phyloP scores from a whole-genome alignment of 2,797 vertebrate species.

The Cossypha niveicapilla region DNA sequence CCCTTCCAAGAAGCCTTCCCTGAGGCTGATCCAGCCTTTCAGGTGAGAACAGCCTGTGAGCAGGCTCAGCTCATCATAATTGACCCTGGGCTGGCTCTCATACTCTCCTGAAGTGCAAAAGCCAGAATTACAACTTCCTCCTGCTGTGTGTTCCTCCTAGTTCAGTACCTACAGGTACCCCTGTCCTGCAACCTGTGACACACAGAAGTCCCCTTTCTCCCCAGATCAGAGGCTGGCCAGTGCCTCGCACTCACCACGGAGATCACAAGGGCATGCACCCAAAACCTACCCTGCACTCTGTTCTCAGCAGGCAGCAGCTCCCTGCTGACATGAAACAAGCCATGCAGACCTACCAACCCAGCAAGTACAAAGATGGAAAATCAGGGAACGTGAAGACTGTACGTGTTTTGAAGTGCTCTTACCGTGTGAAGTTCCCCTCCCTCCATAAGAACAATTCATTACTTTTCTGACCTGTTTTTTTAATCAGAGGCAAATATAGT shows the following conservation, averaged over 20 bases:
- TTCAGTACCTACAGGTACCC: not conserved
- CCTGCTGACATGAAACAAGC: not conserved
- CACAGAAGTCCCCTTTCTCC: not conserved
- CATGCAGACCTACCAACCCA: not conserved
- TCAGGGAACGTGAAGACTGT: accelerated
- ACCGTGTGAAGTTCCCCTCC: not conserved
- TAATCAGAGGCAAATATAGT: slow-evolving; percentile 20
- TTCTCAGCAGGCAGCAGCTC: not conserved
- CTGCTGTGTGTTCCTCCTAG: not conserved
- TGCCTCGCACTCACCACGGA: not conserved
- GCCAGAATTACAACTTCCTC: not conserved
- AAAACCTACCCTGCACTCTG: not conserved
- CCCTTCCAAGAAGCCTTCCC: not conserved
- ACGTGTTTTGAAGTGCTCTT: not conserved
- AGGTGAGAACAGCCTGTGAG: not conserved
- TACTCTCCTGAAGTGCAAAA: not conserved
- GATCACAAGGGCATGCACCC: not conserved
- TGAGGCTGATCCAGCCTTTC: not conserved
- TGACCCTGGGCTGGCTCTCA: not conserved
- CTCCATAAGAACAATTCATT: not conserved
- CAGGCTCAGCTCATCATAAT: not conserved
- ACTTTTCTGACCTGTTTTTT: slow-evolving; percentile 42
- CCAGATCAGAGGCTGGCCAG: not conserved
- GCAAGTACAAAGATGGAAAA: not conserved
- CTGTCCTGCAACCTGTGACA: not conserved